A percentile compares a stretch with the other conserved stretches of the same genome.
phyloP scores from a whole-genome alignment of 1,140 invertebrate genomes.

The Chelonus insularis region DNA sequence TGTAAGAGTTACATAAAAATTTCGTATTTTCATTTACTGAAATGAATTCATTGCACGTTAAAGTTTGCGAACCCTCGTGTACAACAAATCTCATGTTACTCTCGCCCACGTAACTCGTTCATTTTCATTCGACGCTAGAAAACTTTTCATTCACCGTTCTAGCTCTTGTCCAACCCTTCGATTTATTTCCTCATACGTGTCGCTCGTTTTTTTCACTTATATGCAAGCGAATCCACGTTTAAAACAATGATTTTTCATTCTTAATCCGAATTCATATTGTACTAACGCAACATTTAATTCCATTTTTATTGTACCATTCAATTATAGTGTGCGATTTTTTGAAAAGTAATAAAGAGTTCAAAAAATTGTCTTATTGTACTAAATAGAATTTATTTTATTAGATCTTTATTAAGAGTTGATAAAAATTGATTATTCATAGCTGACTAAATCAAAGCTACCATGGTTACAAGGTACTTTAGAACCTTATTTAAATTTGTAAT shows the following conservation, averaged over 20 bases:
- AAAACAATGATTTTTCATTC: constrained; percentile 1
- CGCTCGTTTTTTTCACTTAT: background rate
- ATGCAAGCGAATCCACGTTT: background rate
- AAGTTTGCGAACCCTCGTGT: constrained; percentile 10
- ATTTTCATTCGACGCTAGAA: constrained; percentile 25
- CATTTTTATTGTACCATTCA: no score
- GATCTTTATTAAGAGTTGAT: no score
- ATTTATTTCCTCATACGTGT: constrained; percentile 23
- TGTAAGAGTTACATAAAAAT: background rate
- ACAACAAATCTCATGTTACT: constrained; percentile 22
- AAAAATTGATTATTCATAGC: no score
- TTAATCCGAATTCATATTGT: no score
- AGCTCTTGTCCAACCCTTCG: constrained; percentile 10
- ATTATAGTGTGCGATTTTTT: no score
- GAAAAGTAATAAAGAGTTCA: no score
- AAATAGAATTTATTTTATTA: no score
- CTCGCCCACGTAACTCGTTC: constrained; percentile 20
- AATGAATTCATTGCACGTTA: background rate
- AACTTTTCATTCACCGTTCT: constrained; percentile 26
- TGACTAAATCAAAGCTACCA: no score
- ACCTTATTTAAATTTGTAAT: no score
- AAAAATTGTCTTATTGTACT: no score
- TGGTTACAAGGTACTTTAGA: no score
- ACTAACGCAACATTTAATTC: no score
- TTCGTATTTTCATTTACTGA: background rate